Percentiles rank a stretch among this genome's conserved stretches.
phyloP scores from a whole-genome alignment of 2,113 vertebrate species.

The Actenoides lindsayi region DNA sequence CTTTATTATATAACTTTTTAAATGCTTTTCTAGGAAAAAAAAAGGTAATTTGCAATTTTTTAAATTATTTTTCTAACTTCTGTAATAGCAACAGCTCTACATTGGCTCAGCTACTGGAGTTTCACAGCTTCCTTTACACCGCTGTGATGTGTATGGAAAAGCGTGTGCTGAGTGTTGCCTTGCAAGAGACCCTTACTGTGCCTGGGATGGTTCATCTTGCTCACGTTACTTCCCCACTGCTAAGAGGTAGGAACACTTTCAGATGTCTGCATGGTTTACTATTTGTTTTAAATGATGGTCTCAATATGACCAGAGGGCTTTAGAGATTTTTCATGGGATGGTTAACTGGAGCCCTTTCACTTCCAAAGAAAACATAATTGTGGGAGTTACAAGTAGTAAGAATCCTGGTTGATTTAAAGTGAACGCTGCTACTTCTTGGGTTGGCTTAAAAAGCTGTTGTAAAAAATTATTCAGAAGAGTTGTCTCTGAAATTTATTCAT shows the following conservation, averaged over 20 bases:
- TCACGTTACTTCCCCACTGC: constrained; percentile 98
- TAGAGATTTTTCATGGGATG: constrained; percentile 9
- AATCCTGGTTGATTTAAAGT: constrained; percentile 33
- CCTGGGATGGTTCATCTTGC: constrained; percentile 95
- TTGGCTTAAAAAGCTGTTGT: not conserved
- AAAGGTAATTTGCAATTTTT: not conserved
- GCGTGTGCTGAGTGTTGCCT: constrained; percentile 98
- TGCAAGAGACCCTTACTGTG: constrained; percentile 96
- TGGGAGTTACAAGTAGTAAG: not conserved
- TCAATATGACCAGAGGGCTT: constrained; percentile 14
- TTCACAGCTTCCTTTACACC: constrained; percentile 93
- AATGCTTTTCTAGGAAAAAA: not conserved
- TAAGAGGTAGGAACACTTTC: constrained; percentile 84
- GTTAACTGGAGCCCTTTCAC: not conserved
- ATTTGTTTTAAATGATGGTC: constrained; percentile 35
- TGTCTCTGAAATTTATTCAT: not conserved
- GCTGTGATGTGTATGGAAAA: constrained; percentile 94
- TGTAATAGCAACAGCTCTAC: constrained; percentile 94
- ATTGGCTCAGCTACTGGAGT: constrained; percentile 89
- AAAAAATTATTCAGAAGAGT: not conserved
- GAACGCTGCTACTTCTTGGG: constrained; percentile 19
- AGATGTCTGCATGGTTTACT: not conserved
- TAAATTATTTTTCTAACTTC: not conserved
- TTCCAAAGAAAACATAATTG: constrained; percentile 43
- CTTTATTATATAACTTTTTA: not conserved